These are phyloP conservation scores for Cichladusa arquata DNA, from an alignment of 2,113 vertebrate genomes.

Conservation along the genomic window DNA sequence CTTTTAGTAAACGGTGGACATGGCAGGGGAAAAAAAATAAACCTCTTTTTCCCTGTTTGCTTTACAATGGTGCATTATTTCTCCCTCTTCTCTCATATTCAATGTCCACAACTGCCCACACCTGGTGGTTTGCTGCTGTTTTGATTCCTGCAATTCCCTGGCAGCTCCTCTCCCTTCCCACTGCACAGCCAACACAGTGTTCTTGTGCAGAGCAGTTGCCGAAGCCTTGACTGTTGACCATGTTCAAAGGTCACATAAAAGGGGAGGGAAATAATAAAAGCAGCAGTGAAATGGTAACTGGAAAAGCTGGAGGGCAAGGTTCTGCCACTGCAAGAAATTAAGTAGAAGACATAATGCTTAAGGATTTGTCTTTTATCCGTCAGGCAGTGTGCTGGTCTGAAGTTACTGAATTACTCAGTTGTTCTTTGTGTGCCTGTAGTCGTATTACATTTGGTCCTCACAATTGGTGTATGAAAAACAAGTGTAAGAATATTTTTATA, in stretches of 20 bases:
- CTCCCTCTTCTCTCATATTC: background rate
- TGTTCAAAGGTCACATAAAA: background rate
- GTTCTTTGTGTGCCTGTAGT: background rate
- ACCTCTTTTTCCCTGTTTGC: background rate
- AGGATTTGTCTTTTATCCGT: background rate
- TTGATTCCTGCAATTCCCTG: background rate
- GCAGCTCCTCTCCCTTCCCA: background rate
- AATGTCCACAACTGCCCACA: background rate
- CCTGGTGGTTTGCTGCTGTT: background rate
- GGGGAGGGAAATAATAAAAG: background rate
- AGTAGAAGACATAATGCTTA: background rate
- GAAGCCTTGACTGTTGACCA: background rate
- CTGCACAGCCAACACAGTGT: rapidly evolving
- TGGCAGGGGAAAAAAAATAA: background rate
- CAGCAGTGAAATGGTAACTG: background rate
- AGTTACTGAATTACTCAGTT: background rate
- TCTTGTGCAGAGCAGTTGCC: background rate
- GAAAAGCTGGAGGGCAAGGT: background rate
- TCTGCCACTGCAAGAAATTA: background rate
- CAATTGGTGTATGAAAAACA: background rate
- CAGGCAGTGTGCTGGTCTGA: background rate
- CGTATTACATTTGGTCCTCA: background rate
- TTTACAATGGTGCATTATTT: background rate
- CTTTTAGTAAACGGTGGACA: background rate
- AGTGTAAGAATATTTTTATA: background rate